Evolutionary conservation across 2,113 vertebrate genomes (phyloP), one percentile per base, ranked within the genome.

Genomic region (Xiphophorus hellerii): DNA sequence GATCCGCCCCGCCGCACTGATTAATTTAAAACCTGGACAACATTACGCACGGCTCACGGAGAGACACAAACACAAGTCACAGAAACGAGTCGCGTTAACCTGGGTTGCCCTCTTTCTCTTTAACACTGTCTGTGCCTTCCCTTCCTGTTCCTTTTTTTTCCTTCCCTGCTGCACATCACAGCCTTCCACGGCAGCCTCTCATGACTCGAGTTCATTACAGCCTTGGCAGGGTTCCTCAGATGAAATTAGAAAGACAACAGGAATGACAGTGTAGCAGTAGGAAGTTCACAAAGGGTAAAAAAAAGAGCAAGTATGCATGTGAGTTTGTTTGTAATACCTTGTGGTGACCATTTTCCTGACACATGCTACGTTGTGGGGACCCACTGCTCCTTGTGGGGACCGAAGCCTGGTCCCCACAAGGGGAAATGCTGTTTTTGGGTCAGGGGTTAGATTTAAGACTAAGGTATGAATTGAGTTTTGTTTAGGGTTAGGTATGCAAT

Each of bases 191-290:
- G n/a, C 30, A 78, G 81, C 64, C 77, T 69, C 78, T 51, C 87
- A 87, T 87, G 85, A 78, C 83, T 87, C 30, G 39, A 76, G 86
- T 82, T 90, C 84, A 92, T 90, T 91, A 88, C 73, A 82, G 84
- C 70, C 86, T 84, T 83, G 89, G 91, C 89, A 78, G 91, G 89
- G 89, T 80, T 90, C 70, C 88, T 83, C 54, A 35, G 76, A 84
- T 84, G 86, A 84, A 86, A 87, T 89, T 80, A 89, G 83, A 89
- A 85, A 80, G 87, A 87, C 89, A 87, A 90, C 84, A 81, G 85
- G 80, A 86, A 78, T 82, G 85, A 89, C 76, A 81, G 78, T 77
- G 84, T 35, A 77, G 74, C 81, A 39, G 78, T 35, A 71, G 78
- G 84, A 83, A 76, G 90, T 87, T 90, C 84, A 81, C 82, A 75